A percentile compares a stretch with the other conserved stretches of the same genome.
Conservation (phyloP, 2,113 vertebrate species). For the Struthidea cinerea region DNA sequence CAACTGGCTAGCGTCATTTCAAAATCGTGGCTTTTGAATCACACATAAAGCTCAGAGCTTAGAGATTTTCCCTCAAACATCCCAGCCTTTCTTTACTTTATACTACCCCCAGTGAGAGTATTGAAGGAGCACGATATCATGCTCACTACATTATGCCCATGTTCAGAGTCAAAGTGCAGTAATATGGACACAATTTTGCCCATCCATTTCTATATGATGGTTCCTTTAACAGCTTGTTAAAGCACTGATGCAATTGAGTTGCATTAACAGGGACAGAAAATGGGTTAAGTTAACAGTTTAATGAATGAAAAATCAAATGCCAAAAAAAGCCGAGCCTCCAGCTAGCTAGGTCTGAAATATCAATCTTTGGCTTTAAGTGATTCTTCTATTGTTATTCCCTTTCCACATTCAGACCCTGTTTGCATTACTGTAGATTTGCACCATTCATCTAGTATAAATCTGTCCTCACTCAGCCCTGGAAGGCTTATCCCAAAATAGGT, state of each 20-base stretch:
- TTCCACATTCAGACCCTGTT: not conserved
- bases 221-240: not conserved
- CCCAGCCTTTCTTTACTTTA: not conserved
- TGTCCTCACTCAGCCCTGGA: not conserved
- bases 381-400: not conserved
- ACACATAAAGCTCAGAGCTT: not conserved
- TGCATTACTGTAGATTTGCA: not conserved
- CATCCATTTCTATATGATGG: not conserved
- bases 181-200: not conserved
- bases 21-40: not conserved
- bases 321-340: not conserved
- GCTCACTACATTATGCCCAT: not conserved
- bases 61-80: not conserved
- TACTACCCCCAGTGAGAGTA: not conserved
- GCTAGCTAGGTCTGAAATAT: not conserved
- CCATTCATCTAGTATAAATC: not conserved
- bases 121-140: not conserved
- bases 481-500: not conserved
- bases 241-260: not conserved
- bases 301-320: constrained; percentile 13
- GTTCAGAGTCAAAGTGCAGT: not conserved
- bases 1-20: not conserved
- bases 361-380: constrained; percentile 1
- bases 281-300: not conserved
- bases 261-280: not conserved